phyloP scores from a whole-genome alignment of 2,797 vertebrate species.

The Vespertilio murinus region DNA sequence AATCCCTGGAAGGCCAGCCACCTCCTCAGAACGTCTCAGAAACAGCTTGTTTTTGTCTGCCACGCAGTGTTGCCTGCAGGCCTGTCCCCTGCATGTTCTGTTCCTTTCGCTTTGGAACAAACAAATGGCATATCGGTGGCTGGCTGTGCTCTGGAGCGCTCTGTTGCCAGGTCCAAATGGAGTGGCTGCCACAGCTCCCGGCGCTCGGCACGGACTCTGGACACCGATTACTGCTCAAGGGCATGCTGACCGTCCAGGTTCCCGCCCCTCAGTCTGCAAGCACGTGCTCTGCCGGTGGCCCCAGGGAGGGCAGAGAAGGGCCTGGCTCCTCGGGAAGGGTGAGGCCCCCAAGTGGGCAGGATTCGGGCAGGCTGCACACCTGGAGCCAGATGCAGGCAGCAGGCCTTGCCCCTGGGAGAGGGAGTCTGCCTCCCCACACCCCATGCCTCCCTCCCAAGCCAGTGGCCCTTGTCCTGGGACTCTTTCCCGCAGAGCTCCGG shows the following conservation, averaged over 20 bases:
- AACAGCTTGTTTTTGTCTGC: neutral
- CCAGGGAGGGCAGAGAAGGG: neutral
- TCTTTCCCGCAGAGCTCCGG: neutral
- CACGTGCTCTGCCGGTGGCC: too few species aligned
- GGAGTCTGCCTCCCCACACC: neutral
- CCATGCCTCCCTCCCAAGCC: neutral
- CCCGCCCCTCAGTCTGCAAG: neutral
- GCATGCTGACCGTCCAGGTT: neutral
- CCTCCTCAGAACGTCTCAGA: too few species aligned
- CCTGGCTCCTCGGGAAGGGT: too few species aligned
- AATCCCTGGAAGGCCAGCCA: neutral
- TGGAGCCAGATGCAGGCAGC: neutral
- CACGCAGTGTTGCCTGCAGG: neutral
- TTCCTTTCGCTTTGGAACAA: slow-evolving; percentile 20
- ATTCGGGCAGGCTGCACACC: neutral
- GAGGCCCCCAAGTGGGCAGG: neutral
- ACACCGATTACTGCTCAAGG: neutral
- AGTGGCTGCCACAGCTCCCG: accelerated
- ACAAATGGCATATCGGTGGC: neutral
- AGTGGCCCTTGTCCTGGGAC: neutral
- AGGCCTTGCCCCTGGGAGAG: neutral
- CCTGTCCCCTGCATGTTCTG: neutral
- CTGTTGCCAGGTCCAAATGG: too few species aligned
- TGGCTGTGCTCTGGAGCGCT: neutral
- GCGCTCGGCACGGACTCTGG: accelerated